Conservation (phyloP, 35 echinoderm and acorn worm species). For the Amphiura filiformis region DNA sequence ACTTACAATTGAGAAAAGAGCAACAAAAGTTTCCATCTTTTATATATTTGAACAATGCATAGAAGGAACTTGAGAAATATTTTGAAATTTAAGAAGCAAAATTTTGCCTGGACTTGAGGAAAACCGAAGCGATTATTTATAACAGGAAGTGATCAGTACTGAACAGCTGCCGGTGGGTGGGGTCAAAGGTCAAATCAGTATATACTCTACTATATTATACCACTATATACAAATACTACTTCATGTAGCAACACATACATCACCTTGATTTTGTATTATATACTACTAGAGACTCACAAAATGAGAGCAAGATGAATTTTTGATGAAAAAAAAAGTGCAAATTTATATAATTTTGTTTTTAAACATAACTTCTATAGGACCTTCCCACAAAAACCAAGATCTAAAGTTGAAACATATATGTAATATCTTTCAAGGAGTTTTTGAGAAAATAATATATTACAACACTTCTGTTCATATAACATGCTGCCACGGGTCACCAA, state of each 20-base stretch:
- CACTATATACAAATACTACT: slow-evolving; percentile 1
- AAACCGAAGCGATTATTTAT: neutral
- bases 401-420: no score
- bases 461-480: no score
- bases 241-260: neutral
- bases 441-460: no score
- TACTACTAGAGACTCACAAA: neutral
- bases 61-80: no score
- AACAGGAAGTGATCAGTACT: neutral
- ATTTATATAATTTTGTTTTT: neutral
- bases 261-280: no score
- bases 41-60: no score
- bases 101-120: no score
- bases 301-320: neutral
- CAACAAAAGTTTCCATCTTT: no score
- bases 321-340: neutral
- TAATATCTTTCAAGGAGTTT: no score
- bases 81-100: no score
- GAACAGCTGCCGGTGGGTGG: slow-evolving; percentile 5
- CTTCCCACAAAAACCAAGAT: neutral
- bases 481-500: no score
- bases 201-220: neutral
- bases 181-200: neutral
- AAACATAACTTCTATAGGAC: neutral
- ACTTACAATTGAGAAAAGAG: no score